Conservation (phyloP, 1,140 invertebrate genomes). For the Lasaia peninsularis region DNA sequence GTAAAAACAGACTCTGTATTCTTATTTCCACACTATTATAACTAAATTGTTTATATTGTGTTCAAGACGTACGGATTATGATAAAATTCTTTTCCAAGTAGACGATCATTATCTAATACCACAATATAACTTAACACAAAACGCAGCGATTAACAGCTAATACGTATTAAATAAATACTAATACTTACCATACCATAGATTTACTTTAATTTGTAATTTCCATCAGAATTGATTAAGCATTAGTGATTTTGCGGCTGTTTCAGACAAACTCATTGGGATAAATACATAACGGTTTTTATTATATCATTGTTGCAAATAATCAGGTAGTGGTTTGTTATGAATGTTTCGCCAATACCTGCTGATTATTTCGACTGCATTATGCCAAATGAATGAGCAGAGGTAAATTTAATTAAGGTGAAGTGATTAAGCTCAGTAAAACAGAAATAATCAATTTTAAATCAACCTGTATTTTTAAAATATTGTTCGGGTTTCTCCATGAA, state of each 20-base stretch:
- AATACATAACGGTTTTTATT: conserved; percentile 2
- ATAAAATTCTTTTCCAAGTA: too few species aligned
- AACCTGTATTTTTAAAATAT: too few species aligned
- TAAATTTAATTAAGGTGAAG: background rate
- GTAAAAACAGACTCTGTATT: too few species aligned
- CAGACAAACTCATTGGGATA: background rate
- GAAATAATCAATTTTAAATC: background rate
- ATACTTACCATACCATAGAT: too few species aligned
- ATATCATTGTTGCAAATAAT: background rate
- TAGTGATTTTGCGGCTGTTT: background rate
- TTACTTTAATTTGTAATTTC: background rate
- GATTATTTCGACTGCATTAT: background rate
- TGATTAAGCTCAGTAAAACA: background rate
- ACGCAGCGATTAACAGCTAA: too few species aligned
- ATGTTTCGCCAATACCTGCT: conserved; percentile 3
- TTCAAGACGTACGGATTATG: too few species aligned
- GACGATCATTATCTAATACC: too few species aligned
- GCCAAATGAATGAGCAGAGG: background rate
- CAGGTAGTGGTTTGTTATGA: background rate
- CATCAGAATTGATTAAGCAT: conserved; percentile 1
- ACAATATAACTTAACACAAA: too few species aligned
- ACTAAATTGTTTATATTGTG: too few species aligned
- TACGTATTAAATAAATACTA: background rate
- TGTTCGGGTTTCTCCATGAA: too few species aligned
- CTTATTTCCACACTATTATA: too few species aligned